Evolutionary conservation across 2,113 vertebrate genomes (phyloP), one percentile per base, ranked within the genome.

Genomic region (Caranx ignobilis): DNA sequence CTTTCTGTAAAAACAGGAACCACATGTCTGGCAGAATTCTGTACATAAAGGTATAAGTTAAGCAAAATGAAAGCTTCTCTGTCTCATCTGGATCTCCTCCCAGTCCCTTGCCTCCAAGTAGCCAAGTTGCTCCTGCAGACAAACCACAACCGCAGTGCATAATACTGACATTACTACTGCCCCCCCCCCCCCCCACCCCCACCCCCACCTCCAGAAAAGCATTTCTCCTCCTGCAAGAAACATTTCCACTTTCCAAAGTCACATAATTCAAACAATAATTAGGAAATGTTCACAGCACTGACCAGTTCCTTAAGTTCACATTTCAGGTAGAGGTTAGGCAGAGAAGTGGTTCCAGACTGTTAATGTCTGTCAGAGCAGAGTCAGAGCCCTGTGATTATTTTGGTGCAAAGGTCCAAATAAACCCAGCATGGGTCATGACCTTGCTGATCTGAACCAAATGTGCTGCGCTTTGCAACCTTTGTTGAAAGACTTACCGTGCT

Each of bases 361-460:
- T 91, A 81, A 88, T 71, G 87, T 87, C 79, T 82, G 77, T 89
- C 86, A 70, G 65, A 83, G 87, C 73, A 68, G 71, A 92, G 90
- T 74, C 78, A 11, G 78, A 80, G 75, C 71, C 64, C 75, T 68
- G 77, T 85, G 86, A 93, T 93, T 94, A 89, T 92, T 92, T 90
- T 89, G 81, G 85, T 88, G 79, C 85, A 81, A 88, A 89, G 89
- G 87, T 93, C 90, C 86, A 93, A 92, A 94, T 94, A 92, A 92
- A 93, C 83, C 83, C 61, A 1, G 15, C n/a, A 61, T 57, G 75
- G 89, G 89, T 91, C 83, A 59, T 3, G 76, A 92, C 91, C 92
- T 87, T 32, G n/a, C 82, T 93, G 87, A 93, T 93, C 85, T 86
- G 89, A 95, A 91, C 90, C 92, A 93, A 94, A 94, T 94, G 92